These are phyloP conservation scores for Falco cherrug DNA, from an alignment of 2,797 vertebrate species.

Conservation along the genomic window DNA sequence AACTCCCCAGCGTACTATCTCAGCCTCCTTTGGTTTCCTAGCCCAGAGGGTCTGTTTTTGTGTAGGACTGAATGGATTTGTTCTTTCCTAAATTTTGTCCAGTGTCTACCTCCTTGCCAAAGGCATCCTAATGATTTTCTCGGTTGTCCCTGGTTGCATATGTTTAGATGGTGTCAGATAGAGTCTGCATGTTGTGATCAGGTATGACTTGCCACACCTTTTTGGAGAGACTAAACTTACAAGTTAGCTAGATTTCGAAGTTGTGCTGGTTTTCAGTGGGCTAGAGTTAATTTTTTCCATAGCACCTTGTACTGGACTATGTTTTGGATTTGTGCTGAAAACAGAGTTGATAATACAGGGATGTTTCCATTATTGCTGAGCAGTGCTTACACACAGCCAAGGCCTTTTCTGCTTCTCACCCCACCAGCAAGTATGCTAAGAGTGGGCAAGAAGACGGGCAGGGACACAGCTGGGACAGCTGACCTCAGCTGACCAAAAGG, in stretches of 20 bases:
- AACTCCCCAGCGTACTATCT: no score
- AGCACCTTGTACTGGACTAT: background rate
- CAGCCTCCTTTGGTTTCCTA: background rate
- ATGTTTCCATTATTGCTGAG: background rate
- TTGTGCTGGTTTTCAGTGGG: background rate
- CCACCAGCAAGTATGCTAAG: no score
- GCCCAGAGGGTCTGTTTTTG: background rate
- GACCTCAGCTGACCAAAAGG: no score
- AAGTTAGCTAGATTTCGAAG: background rate
- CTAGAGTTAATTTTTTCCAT: background rate
- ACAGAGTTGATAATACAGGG: background rate
- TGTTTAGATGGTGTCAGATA: background rate
- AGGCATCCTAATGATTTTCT: background rate
- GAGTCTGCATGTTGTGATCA: background rate
- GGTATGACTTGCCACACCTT: fast-evolving
- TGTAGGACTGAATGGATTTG: background rate
- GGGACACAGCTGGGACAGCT: no score
- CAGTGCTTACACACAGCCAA: no score
- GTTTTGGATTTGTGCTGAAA: background rate
- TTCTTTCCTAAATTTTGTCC: background rate
- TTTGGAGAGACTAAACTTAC: background rate
- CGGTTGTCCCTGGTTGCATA: background rate
- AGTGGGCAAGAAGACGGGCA: no score
- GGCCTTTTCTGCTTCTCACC: no score
- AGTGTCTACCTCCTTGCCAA: background rate